Conservation (phyloP, 1,140 invertebrate species). For the Drosophila insularis region DNA sequence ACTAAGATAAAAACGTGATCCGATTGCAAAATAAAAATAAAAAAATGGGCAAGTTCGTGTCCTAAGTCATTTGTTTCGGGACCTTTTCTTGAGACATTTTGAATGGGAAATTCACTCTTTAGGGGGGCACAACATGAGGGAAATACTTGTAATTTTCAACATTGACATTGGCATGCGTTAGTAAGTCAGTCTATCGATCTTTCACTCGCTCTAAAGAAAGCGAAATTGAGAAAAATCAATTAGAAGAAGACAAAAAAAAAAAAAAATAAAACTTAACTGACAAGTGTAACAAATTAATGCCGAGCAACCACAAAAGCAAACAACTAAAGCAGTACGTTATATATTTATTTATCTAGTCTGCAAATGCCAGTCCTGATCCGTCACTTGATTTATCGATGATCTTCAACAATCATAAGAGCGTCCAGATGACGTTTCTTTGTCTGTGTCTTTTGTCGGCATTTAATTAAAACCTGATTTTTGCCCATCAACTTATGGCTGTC, state of each 20-base stretch:
- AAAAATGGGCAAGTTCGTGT: constrained; percentile 50
- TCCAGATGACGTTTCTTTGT: constrained; percentile 23
- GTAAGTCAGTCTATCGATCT: neutral
- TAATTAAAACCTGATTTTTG: constrained; percentile 34
- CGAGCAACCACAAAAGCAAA: neutral
- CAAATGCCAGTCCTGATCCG: constrained; percentile 23
- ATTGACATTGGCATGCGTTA: constrained; percentile 27
- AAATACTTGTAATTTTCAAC: neutral
- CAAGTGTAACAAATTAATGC: constrained; percentile 56
- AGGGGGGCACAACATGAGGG: constrained; percentile 20
- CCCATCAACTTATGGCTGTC: constrained; percentile 35
- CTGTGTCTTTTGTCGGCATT: constrained; percentile 45
- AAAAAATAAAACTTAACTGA: constrained; percentile 38
- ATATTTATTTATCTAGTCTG: constrained; percentile 70
- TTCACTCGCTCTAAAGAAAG: constrained; percentile 42
- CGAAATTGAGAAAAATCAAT: constrained; percentile 33
- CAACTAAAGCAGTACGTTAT: constrained; percentile 35
- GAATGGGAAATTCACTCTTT: neutral
- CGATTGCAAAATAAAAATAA: no score
- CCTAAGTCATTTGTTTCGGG: constrained; percentile 54
- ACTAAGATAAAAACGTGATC: no score
- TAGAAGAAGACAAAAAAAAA: neutral
- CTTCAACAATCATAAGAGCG: constrained; percentile 48
- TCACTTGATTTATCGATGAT: constrained; percentile 36
- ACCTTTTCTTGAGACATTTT: neutral